Base-by-base conservation (phyloP, 2,113 vertebrate species). In the Engraulis encrasicolus region DNA sequence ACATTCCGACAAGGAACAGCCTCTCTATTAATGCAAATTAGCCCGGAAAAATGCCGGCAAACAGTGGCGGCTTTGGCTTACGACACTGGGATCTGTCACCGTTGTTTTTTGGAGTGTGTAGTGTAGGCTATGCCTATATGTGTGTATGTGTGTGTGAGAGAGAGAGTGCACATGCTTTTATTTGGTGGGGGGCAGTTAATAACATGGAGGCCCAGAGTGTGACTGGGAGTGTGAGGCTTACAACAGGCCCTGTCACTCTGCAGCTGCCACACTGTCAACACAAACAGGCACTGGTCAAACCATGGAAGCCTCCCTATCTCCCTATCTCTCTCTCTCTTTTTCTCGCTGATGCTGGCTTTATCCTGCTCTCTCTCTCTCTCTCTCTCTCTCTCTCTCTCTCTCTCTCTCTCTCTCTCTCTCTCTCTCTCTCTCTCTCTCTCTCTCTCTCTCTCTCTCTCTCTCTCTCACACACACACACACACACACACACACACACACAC, bases 11-110 rank as follows among this genome's bases (percentile, higher is more conserved):
- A 97, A 97, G 97, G 97, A 99, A 97, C 97, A 98, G 97, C 95
- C 97, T 98, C 97, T 99, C 98, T 98, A 98, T 99, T 99, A 98
- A 99, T 99, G 97, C 97, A 98, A 99, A 99, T 99, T 96, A 97
- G 92, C 95, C 96, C 93, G 95, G 95, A 96, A 96, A 97, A 96
- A 96, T 94, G 95, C 96, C 95, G 90, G 95, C 94, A 93, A n/a
- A 95, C 94, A 95, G 93, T 93, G 91, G 92, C 93, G n/a, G n/a
- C n/a, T n/a, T 95, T 92, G 95, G 93, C 96, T 96, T 96, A 94
- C 94, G 94, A 94, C 95, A 95, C 94, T 94, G 94, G 96, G 94
- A 95, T 95, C 95, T 93, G 93, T 96, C 95, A 86, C 94, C 86
- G 80, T n/a, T 88, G 84, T 91, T 96, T 96, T 93, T n/a, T n/a